A percentile compares a stretch with the other conserved stretches of the same genome.
Conservation (phyloP, 2,797 vertebrate genomes). For the Gymnodraco acuticeps region DNA sequence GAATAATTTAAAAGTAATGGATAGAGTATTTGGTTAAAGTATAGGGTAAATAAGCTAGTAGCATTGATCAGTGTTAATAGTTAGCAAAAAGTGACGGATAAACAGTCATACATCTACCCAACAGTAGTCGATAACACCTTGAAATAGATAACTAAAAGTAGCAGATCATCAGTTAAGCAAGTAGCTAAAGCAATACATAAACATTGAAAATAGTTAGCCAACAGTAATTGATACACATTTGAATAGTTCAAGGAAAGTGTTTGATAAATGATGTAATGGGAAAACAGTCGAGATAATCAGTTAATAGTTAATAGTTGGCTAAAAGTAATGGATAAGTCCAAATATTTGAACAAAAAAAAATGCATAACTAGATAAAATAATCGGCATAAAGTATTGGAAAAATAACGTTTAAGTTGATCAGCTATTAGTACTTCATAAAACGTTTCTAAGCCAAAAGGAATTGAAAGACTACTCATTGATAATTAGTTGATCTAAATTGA, state of each 20-base stretch:
- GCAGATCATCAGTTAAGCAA: background rate
- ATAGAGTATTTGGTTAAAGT: no score
- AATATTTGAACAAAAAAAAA: background rate
- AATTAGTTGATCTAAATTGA: background rate
- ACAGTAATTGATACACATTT: background rate
- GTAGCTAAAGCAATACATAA: background rate
- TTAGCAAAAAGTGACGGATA: background rate
- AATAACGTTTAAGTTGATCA: no score
- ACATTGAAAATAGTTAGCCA: background rate
- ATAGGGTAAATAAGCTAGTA: no score
- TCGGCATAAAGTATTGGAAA: background rate
- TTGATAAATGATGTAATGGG: background rate
- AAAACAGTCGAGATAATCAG: background rate
- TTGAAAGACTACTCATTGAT: background rate
- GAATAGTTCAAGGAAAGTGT: background rate
- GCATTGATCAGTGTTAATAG: background rate
- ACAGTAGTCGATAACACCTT: background rate
- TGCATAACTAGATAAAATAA: background rate
- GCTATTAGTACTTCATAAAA: no score
- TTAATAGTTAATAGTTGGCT: no score
- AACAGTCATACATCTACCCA: background rate
- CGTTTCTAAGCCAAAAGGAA: no score
- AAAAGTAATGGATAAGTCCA: no score
- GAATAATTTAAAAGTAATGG: no score
- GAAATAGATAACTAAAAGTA: background rate